phyloP scores from a whole-genome alignment of 2,888 invertebrate species.

The Trachelus iudaicus region DNA sequence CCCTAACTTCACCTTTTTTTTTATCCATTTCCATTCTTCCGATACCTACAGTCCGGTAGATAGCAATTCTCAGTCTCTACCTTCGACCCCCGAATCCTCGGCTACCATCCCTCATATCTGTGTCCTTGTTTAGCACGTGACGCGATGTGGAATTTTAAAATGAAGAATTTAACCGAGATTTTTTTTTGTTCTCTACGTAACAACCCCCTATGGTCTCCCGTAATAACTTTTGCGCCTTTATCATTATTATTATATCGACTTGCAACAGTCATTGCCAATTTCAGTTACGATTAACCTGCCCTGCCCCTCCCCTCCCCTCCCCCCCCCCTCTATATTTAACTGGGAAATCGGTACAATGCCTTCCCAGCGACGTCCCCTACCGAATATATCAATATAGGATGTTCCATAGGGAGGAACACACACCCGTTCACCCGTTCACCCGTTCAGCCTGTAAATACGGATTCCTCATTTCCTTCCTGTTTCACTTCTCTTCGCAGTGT shows the following conservation, averaged over 20 bases:
- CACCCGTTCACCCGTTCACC: background rate
- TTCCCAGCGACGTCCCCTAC: background rate
- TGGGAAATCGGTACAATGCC: too few relatives aligned
- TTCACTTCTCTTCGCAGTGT: background rate
- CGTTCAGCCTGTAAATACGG: background rate
- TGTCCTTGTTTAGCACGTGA: background rate
- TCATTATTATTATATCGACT: background rate
- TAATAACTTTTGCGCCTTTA: background rate
- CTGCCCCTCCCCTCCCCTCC: too few relatives aligned
- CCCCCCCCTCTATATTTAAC: too few relatives aligned
- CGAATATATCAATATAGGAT: background rate
- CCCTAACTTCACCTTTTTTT: background rate
- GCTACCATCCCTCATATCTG: background rate
- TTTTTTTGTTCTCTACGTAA: background rate
- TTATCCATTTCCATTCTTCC: background rate
- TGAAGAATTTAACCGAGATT: background rate
- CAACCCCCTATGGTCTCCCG: background rate
- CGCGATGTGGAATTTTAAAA: background rate
- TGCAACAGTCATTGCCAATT: background rate
- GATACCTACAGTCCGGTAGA: background rate
- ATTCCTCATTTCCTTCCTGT: background rate
- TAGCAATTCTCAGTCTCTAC: background rate
- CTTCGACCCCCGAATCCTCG: background rate
- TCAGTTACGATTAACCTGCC: background rate
- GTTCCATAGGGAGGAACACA: background rate